Base-by-base conservation (phyloP, 2,113 vertebrate genomes). In the Vombatus ursinus region DNA sequence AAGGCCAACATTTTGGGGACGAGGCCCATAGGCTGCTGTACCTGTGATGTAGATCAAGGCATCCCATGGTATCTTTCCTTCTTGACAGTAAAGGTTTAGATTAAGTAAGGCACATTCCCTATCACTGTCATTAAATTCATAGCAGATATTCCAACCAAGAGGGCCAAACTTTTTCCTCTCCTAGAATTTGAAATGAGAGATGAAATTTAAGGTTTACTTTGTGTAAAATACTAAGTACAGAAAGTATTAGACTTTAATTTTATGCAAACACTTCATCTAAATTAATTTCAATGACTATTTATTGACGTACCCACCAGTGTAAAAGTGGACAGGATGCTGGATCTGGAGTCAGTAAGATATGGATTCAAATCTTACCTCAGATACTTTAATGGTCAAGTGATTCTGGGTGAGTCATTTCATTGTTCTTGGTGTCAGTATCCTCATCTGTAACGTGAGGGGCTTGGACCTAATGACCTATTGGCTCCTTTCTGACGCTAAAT, bases 81-180 rank as follows among this genome's bases (percentile, higher is more conserved):
- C 97, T 94, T 98, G 98, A 95, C 99, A 99, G 95, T 98, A 99
- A 37, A 99, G 98, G 96, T 99, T 99, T 47, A 99, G 98, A 97
- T 99, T 99, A 93, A 99, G 97, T 52, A 99, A 98, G 92, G 99
- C 97, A 92, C 99, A 99, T 97, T 99, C 99, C 96, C 99, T 98
- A 97, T 99, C 99, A 53, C 98, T 99, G 96, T 99, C 99, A 22
- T 97, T 99, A 97, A 99, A 99, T 96, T 99, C 99, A 95, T 99
- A 99, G 95, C 98, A 98, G 93, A 99, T 99, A 98, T 99, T 99
- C 99, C 99, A 99, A 96, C 99, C 98, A 96, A 99, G 98, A 91
- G 99, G 98, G 8, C 97, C 98, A 97, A 99, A 99, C 95, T 99
- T 99, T 96, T 99, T 99, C 92, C 99, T 98, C 95, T 99, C 99